Conservation (phyloP, 2,888 invertebrate species). For the Luperina nickerlii region DNA sequence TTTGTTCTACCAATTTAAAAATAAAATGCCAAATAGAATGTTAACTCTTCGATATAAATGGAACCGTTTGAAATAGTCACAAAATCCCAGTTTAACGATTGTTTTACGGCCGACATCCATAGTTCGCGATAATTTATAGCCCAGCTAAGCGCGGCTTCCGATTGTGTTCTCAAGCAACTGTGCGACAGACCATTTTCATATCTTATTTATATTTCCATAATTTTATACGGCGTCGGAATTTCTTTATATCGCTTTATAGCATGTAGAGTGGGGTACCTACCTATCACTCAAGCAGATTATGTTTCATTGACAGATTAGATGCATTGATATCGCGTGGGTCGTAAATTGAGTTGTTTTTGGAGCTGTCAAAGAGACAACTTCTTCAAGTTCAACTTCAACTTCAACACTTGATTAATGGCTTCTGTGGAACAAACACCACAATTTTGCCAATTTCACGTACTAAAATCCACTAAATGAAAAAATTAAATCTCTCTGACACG, state of each 20-base stretch:
- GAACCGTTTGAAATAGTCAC: conserved; percentile 64
- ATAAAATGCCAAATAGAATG: conserved; percentile 43
- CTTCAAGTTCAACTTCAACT: no score
- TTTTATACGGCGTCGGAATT: conserved; percentile 49
- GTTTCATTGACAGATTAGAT: conserved; percentile 37
- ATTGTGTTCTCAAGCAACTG: conserved; percentile 66
- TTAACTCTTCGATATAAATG: conserved; percentile 48
- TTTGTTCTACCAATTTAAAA: neutral
- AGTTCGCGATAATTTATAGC: conserved; percentile 82
- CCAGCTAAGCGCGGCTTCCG: conserved; percentile 77
- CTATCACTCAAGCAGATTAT: conserved; percentile 29
- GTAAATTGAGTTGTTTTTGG: conserved; percentile 16
- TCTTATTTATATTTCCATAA: conserved; percentile 61
- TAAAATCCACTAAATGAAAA: no score
- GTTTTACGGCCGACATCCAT: conserved; percentile 80
- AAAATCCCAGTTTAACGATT: conserved; percentile 83
- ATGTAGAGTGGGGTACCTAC: neutral
- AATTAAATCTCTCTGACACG: no score
- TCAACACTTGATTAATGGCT: no score
- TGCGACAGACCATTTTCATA: conserved; percentile 61
- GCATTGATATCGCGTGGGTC: conserved; percentile 18
- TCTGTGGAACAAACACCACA: no score
- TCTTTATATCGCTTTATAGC: conserved; percentile 30
- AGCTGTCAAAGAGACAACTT: neutral
- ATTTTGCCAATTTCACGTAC: no score